These are phyloP conservation scores for Stegodyphus mimosarum DNA, from an alignment of 1,140 invertebrate species.

Conservation along the genomic window DNA sequence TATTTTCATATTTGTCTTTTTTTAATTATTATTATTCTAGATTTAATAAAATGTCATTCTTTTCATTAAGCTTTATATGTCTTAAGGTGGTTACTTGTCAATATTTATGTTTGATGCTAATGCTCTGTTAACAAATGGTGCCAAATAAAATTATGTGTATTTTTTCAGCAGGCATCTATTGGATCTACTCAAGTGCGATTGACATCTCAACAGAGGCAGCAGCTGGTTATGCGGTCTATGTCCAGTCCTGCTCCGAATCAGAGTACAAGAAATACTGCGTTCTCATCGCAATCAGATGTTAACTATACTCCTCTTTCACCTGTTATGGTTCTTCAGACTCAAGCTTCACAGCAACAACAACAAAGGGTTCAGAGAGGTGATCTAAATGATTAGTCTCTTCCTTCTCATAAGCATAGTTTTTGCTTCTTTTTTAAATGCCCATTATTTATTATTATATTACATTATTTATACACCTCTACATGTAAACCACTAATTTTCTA, in stretches of 20 bases:
- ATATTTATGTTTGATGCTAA: too few relatives aligned
- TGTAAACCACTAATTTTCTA: too few relatives aligned
- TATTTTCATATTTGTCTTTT: too few relatives aligned
- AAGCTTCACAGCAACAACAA: slow-evolving; percentile 30
- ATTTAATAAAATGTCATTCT: too few relatives aligned
- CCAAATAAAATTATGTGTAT: too few relatives aligned
- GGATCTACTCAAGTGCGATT: slow-evolving; percentile 35
- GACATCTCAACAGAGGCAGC: slow-evolving; percentile 47
- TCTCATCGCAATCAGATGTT: slow-evolving; percentile 22
- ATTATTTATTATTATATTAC: too few relatives aligned
- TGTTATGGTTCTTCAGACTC: slow-evolving; percentile 48
- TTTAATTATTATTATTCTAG: too few relatives aligned
- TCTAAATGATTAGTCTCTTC: background rate
- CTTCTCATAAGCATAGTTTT: too few relatives aligned
- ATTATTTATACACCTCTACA: too few relatives aligned
- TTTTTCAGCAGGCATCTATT: slow-evolving; percentile 15
- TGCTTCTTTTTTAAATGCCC: background rate
- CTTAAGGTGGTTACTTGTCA: too few relatives aligned
- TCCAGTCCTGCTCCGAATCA: slow-evolving; percentile 32
- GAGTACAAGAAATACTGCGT: slow-evolving; percentile 18
- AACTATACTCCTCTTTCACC: slow-evolving; percentile 36
- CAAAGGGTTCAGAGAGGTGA: slow-evolving; percentile 48
- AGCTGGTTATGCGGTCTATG: slow-evolving; percentile 29
- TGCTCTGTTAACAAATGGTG: too few relatives aligned
- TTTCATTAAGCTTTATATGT: too few relatives aligned